Evolutionary conservation across 2,113 vertebrate species (phyloP).

Genomic region (Alectura lathami): DNA sequence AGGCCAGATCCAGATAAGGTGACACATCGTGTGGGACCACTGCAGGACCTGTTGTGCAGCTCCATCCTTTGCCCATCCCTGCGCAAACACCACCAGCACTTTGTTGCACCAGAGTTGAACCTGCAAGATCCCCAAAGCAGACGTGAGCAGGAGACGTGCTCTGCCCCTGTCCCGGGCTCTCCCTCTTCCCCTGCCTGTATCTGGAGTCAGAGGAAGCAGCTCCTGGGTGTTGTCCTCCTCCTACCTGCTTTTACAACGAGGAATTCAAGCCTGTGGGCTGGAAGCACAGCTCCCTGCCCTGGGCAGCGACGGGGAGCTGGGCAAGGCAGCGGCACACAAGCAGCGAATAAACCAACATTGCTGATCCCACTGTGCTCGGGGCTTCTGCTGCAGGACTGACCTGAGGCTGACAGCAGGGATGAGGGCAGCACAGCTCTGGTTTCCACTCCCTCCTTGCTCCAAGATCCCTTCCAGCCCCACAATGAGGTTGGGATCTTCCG

Average conservation of each 20-base stretch:
- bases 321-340: background rate
- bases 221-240: background rate
- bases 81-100: background rate
- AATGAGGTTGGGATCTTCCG: background rate
- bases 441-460: background rate
- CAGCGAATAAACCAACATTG: background rate
- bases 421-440: background rate
- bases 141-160: background rate
- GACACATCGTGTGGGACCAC: background rate
- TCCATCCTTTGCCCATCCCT: background rate
- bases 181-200: background rate
- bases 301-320: background rate
- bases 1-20: background rate
- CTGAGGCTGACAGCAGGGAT: background rate
- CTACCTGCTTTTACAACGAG: conserved; percentile 6
- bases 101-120: background rate
- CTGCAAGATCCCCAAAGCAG: background rate
- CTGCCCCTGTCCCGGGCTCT: background rate
- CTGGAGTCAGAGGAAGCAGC: background rate
- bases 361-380: background rate
- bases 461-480: background rate
- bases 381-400: background rate
- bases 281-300: background rate
- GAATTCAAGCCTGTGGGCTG: background rate
- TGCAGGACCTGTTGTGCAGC: background rate